Evolutionary conservation across 1,140 invertebrate genomes (phyloP).

Genomic region (Papilio dardanus): DNA sequence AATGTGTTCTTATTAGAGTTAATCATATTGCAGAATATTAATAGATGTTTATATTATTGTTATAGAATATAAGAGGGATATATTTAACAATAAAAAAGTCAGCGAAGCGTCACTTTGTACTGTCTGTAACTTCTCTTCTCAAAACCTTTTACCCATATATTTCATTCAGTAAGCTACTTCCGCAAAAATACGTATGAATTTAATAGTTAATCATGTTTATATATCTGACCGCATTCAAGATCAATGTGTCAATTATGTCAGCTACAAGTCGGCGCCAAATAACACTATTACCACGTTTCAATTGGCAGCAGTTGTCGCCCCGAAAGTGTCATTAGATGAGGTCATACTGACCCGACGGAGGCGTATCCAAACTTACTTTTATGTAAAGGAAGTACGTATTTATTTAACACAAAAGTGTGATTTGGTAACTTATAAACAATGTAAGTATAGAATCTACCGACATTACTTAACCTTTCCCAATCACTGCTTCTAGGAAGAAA

Average conservation of each 20-base stretch:
- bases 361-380: neutral
- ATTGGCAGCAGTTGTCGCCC: conserved; percentile 11
- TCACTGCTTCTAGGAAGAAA: neutral
- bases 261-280: conserved; percentile 4
- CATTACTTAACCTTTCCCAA: too few species aligned
- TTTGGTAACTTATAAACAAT: too few species aligned
- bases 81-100: neutral
- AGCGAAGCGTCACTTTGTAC: neutral
- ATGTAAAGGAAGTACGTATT: neutral
- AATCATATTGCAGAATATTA: neutral
- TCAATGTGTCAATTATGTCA: conserved; percentile 16
- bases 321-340: conserved; percentile 23
- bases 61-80: neutral
- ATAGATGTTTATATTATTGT: neutral
- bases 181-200: neutral
- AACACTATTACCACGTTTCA: conserved; percentile 20
- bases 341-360: neutral
- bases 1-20: neutral
- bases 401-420: neutral
- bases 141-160: neutral
- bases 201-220: neutral
- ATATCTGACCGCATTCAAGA: neutral
- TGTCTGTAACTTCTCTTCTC: too few species aligned
- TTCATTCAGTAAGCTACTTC: neutral
- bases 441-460: too few species aligned